Base-by-base conservation (phyloP, 2,888 invertebrate genomes). In the Mallateleia sp. region DNA sequence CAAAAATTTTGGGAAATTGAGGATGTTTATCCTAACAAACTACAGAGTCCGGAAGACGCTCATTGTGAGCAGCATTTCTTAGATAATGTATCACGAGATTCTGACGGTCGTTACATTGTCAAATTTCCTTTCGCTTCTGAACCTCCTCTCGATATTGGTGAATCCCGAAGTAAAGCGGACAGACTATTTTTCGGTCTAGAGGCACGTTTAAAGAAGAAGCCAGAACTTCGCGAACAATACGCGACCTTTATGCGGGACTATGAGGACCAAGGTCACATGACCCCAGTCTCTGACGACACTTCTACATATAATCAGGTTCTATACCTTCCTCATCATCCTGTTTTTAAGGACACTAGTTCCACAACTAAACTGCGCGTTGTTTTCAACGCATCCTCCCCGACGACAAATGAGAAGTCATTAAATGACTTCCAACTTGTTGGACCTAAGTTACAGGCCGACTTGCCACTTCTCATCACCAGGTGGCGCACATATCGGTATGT, bases 281-380 rank as follows among this genome's bases (percentile, higher is more conserved):
- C n/a, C n/a, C n/a, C n/a, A n/a, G n/a, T n/a, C n/a, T n/a, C 22
- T n/a, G 6, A 38, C 38, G 2, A 18, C 8, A 18, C 50, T 11
- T 6, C n/a, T n/a, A n/a, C n/a, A n/a, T n/a, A n/a, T n/a, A n/a
- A n/a, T n/a, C n/a, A 3, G 20, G 14, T 34, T 25, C 22, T 74
- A 6, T 74, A 22, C n/a, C 8, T 74, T 1, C 32, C 74, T 2
- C 60, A 74, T 15, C 74, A 74, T 15, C 74, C 62, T 7, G 50
- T 74, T 0, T 1, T 74, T 0, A 50, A 60, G 20, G 3, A 2
- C 5, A 14, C 28, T 3, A 75, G 75, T 11, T 2, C 75, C 14
- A 75, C 75, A 1, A 64, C 75, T 1, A 64, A 75, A 20, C 8
- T 75, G 14, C 32, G 64, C 9, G 75, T 75, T 5, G 75, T 75